Base-by-base conservation (phyloP, 2,113 vertebrate genomes). In the Elephas maximus region DNA sequence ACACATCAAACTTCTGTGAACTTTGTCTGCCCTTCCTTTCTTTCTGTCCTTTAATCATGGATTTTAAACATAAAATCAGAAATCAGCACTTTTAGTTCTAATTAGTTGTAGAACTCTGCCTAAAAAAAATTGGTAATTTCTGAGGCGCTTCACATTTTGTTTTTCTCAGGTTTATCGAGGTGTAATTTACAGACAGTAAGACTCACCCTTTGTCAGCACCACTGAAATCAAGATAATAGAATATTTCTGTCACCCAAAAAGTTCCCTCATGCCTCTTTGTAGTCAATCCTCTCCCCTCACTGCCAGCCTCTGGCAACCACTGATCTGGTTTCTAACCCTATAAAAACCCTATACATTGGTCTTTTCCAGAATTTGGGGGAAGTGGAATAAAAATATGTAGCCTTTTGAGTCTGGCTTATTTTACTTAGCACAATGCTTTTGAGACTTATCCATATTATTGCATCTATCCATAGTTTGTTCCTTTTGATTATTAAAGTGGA, bases 281-380 rank as follows among this genome's bases (percentile, higher is more conserved):
- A 80, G 26, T 94, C 33, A 91, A 0, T 94, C n/a, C 41, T 20
- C 4, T 78, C 51, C 76, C 73, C 90, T 1, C 74, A 80, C 82
- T 93, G 65, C 73, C 30, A 92, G 2, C 14, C 28, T 30, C 21
- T 95, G n/a, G 28, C 53, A 93, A 48, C 15, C 44, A 60, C 41
- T 73, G 41, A 81, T 81, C 24, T 94, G 44, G 94, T 77, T 90
- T 96, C 41, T 88, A 51, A 77, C 18, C 26, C 51, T 95, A 53
- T 84, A 83, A 28, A 93, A 51, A 77, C 18, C 26, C 51, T 95
- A 53, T 84, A 83, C 28, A 93, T 93, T 87, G 88, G 6, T 76
- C 17, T 85, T 96, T 95, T 96, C 67, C n/a, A 93, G 44, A 93
- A 86, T 73, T 81, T 96, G 30, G 62, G 93, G 74, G 84, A 88